Conservation (phyloP, 1,140 invertebrate genomes). For the Hyphantria cunea region DNA sequence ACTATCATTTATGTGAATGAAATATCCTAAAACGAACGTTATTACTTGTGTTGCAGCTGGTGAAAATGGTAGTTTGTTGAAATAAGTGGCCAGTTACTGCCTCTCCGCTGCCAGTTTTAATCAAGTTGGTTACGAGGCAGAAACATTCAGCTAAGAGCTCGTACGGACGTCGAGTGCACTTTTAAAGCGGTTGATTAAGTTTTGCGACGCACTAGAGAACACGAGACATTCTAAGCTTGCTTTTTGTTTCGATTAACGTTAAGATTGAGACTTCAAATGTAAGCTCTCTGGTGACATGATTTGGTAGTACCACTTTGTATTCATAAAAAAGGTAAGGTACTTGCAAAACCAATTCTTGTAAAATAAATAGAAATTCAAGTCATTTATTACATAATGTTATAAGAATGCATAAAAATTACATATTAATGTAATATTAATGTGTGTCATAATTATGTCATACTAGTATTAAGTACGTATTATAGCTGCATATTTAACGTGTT, state of each 20-base stretch:
- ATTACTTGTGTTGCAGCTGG: constrained; percentile 28
- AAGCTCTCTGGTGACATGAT: neutral
- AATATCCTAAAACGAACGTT: constrained; percentile 17
- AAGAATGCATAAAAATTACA: no score
- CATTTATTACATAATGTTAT: no score
- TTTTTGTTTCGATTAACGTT: constrained; percentile 27
- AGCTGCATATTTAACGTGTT: no score
- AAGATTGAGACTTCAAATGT: constrained; percentile 10
- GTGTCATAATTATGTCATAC: no score
- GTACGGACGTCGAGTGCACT: constrained; percentile 43
- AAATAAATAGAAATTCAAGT: no score
- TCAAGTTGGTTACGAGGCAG: constrained; percentile 45
- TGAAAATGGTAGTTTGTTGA: constrained; percentile 45
- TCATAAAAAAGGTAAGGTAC: neutral
- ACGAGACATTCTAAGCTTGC: constrained; percentile 19
- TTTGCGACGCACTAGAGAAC: constrained; percentile 17
- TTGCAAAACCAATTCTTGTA: no score
- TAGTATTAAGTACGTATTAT: no score
- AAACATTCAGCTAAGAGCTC: constrained; percentile 39
- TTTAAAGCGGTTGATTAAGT: constrained; percentile 50
- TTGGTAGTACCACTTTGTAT: constrained; percentile 1
- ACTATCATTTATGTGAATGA: no score
- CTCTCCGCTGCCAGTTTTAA: constrained; percentile 45
- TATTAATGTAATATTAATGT: no score
- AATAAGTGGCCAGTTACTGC: constrained; percentile 45